Evolutionary conservation across 2,113 vertebrate genomes (phyloP).

Genomic region (Protobothrops flavoviridis): DNA sequence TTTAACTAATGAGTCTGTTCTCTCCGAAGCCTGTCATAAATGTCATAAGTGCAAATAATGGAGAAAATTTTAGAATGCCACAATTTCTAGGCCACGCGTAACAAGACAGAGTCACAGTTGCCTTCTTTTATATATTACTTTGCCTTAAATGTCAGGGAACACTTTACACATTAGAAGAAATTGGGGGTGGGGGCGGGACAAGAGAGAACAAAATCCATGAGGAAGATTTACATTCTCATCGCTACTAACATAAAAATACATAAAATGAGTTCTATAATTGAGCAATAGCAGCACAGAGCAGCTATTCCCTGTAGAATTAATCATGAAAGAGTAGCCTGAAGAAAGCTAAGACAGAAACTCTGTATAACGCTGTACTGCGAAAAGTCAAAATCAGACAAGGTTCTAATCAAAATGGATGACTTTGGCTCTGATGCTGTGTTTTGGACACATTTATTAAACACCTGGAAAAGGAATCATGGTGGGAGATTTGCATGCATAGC

Average conservation of each 20-base stretch:
- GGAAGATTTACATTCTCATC: conserved; percentile 23
- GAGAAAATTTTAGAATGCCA: conserved; percentile 22
- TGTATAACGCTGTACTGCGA: background rate
- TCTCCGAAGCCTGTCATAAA: background rate
- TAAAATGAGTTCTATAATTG: background rate
- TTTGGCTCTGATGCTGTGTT: background rate
- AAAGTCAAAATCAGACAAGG: background rate
- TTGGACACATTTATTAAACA: background rate
- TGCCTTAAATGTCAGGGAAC: conserved; percentile 19
- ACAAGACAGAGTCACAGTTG: conserved; percentile 29
- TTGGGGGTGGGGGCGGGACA: background rate
- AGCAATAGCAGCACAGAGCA: conserved; percentile 24
- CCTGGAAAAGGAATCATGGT: background rate
- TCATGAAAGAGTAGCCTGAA: conserved; percentile 13
- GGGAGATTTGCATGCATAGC: background rate
- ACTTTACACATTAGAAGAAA: conserved; percentile 32
- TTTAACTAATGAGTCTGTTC: conserved; percentile 15
- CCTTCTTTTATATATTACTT: conserved; percentile 30
- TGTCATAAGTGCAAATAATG: background rate
- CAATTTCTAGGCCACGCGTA: conserved; percentile 7
- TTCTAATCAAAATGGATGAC: background rate
- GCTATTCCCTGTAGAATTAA: conserved; percentile 24
- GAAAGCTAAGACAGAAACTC: background rate
- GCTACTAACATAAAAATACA: conserved; percentile 33
- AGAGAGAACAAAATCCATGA: conserved; percentile 11